These are phyloP conservation scores for Sebastes vulpes DNA, from an alignment of 2,797 vertebrate genomes.

Conservation along the genomic window DNA sequence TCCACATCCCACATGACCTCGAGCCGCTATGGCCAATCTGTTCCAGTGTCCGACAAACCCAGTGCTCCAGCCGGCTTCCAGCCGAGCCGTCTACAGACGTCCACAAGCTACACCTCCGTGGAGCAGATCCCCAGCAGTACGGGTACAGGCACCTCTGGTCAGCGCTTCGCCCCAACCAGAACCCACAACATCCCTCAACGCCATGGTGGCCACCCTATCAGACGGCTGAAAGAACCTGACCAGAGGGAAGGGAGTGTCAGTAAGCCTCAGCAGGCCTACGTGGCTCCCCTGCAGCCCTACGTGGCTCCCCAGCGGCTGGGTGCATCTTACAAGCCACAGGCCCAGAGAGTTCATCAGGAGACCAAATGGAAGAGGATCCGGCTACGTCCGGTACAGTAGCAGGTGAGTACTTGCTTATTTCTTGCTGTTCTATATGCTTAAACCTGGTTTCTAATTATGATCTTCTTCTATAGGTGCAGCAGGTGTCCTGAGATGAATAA, in stretches of 20 bases:
- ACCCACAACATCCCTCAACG: constrained; percentile 17
- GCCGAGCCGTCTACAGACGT: background rate
- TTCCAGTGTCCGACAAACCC: background rate
- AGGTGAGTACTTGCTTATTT: background rate
- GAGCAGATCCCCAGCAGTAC: background rate
- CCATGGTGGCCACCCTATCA: constrained; percentile 48
- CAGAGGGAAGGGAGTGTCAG: background rate
- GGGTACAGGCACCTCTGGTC: accelerated
- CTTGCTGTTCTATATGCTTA: accelerated
- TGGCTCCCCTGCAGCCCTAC: too few species aligned
- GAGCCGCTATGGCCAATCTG: background rate
- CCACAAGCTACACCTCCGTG: background rate
- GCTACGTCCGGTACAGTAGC: accelerated
- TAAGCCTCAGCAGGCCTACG: background rate
- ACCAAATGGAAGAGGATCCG: constrained; percentile 4
- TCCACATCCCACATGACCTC: background rate
- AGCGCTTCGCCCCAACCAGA: background rate
- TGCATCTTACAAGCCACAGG: background rate
- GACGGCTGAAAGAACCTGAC: constrained; percentile 8
- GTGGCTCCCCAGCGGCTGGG: background rate
- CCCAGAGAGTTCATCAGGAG: accelerated
- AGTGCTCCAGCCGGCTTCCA: background rate
- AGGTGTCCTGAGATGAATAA: background rate
- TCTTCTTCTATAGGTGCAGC: background rate
- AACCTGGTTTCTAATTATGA: background rate